Evolutionary conservation across 1,140 invertebrate species (phyloP).

Genomic region (Bicyclus anynana): DNA sequence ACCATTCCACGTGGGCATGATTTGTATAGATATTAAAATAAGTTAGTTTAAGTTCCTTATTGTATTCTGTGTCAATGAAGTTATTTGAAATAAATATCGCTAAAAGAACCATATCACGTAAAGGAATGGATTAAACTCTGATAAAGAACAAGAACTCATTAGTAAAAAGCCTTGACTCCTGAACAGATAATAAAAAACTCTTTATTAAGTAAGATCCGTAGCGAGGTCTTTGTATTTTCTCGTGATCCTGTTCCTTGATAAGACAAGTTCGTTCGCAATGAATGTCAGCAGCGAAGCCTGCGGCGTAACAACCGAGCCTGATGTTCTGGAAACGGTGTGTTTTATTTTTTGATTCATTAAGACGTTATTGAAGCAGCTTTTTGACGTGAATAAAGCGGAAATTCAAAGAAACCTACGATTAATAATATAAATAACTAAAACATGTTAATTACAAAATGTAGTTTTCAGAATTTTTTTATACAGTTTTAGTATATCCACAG

Average conservation of each 20-base stretch:
- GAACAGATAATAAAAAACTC: not conserved
- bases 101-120: too few species aligned
- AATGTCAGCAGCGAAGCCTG: constrained; percentile 8
- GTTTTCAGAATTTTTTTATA: too few species aligned
- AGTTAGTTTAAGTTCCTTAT: too few species aligned
- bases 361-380: not conserved
- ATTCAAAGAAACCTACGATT: too few species aligned
- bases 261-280: constrained; percentile 25
- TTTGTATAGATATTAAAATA: too few species aligned
- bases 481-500: too few species aligned
- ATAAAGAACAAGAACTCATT: not conserved
- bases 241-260: constrained; percentile 16
- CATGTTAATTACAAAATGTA: too few species aligned
- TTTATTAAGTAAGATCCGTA: constrained; percentile 4
- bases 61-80: too few species aligned
- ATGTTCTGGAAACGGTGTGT: not conserved
- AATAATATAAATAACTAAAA: too few species aligned
- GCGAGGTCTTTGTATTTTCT: constrained; percentile 3
- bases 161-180: not conserved
- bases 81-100: too few species aligned
- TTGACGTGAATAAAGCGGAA: not conserved
- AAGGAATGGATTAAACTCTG: too few species aligned
- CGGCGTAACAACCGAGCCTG: constrained; percentile 6
- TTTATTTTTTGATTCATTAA: not conserved
- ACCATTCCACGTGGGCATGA: too few species aligned